A percentile compares a stretch with the other conserved stretches of the same genome.
Evolutionary conservation across 2,797 vertebrate genomes (phyloP).

Genomic region (Esox lucius): DNA sequence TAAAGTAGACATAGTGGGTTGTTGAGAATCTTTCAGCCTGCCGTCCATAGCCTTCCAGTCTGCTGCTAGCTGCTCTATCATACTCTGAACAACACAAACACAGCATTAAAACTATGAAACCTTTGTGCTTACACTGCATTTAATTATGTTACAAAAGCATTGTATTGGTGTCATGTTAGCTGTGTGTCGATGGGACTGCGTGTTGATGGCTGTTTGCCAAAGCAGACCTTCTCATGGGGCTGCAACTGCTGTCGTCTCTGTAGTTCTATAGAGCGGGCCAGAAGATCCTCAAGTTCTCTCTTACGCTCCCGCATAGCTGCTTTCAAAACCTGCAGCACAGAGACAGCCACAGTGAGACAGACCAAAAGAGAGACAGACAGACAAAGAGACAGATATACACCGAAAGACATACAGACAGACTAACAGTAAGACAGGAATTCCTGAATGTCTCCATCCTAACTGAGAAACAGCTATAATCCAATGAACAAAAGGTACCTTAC

Average conservation of each 20-base stretch:
- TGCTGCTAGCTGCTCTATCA: conserved; percentile 76
- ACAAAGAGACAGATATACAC: background rate
- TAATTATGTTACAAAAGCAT: background rate
- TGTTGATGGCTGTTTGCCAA: conserved; percentile 10
- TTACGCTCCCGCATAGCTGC: conserved; percentile 75
- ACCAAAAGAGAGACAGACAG: background rate
- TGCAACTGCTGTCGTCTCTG: conserved; percentile 76
- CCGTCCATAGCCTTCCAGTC: conserved; percentile 79
- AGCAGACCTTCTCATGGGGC: conserved; percentile 77
- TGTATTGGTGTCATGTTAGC: background rate
- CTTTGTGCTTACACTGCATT: background rate
- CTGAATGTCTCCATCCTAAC: background rate
- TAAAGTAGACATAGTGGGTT: conserved; percentile 42
- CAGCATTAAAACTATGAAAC: background rate
- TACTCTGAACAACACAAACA: conserved; percentile 53
- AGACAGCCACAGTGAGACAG: conserved; percentile 4
- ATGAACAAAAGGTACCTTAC: background rate
- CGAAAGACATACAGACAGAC: background rate
- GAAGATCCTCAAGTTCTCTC: conserved; percentile 74
- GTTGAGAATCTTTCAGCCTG: conserved; percentile 70
- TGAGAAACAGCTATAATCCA: background rate
- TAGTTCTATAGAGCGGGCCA: conserved; percentile 76
- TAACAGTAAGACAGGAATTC: background rate
- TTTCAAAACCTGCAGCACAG: conserved; percentile 65
- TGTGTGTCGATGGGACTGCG: too few relatives aligned